A percentile compares a stretch with the other conserved stretches of the same genome.
phyloP scores from a whole-genome alignment of 2,797 vertebrate species.

The Brachyrhaphis roseni region DNA sequence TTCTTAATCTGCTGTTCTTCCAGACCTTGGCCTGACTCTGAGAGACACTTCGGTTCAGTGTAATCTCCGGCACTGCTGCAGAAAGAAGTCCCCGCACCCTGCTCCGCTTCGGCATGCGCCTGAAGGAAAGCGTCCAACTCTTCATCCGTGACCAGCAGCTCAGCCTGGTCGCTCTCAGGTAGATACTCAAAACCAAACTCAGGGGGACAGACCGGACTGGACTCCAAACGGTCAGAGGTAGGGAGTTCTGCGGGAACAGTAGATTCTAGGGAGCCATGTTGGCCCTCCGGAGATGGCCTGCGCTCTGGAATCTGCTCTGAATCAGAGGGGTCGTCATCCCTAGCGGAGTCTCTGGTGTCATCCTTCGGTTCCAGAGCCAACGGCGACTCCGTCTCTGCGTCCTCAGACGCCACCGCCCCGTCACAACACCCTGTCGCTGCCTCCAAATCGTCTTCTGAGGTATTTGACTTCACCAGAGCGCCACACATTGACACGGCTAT shows the following conservation, averaged over 20 bases:
- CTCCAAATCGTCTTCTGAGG: conserved; percentile 40
- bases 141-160: conserved; percentile 87
- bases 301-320: conserved; percentile 22
- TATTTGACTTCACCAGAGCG: conserved; percentile 70
- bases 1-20: conserved; percentile 47
- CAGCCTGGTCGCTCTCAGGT: conserved; percentile 83
- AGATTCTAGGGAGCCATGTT: conserved; percentile 27
- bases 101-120: conserved; percentile 76
- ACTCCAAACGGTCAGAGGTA: conserved; percentile 24
- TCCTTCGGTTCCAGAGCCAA: conserved; percentile 27
- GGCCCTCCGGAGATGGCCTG: conserved; percentile 56
- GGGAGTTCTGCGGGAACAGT: background rate
- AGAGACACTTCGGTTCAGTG: conserved; percentile 50
- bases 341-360: conserved; percentile 4
- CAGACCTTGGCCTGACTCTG: conserved; percentile 40
- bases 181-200: conserved; percentile 76
- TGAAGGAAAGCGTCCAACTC: conserved; percentile 93
- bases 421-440: conserved; percentile 42
- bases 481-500: conserved; percentile 81
- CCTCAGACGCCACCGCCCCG: conserved; percentile 47
- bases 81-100: conserved; percentile 13
- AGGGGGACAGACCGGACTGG: conserved; percentile 46
- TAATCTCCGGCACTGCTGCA: conserved; percentile 58
- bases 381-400: conserved; percentile 46
- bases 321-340: conserved; percentile 16